A percentile compares a stretch with the other conserved stretches of the same genome.
Conservation (phyloP, 2,888 invertebrate species). For the Digitonthophagus gazella region DNA sequence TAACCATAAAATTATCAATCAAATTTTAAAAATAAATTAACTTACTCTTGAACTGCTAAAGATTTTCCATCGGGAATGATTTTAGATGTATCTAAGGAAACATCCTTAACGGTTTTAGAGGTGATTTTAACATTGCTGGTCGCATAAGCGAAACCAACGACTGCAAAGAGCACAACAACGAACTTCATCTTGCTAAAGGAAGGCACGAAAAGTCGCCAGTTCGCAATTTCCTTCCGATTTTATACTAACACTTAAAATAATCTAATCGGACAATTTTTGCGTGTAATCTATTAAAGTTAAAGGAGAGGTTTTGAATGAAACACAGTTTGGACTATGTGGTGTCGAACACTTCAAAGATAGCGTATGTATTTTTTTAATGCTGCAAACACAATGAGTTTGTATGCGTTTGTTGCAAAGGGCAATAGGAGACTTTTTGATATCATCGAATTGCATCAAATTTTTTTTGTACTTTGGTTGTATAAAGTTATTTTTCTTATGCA, state of each 20-base stretch:
- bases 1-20: neutral
- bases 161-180: neutral
- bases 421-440: neutral
- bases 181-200: neutral
- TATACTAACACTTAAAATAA: neutral
- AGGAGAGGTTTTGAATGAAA: neutral
- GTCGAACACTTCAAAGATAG: neutral
- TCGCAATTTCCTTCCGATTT: neutral
- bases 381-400: neutral
- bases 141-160: neutral
- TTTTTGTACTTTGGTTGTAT: too few relatives aligned
- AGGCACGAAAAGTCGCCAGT: too few relatives aligned
- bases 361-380: too few relatives aligned
- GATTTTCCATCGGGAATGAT: too few relatives aligned
- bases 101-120: neutral
- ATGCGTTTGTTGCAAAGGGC: neutral
- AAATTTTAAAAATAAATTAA: neutral
- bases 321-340: neutral
- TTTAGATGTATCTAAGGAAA: neutral
- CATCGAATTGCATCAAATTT: too few relatives aligned
- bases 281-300: neutral
- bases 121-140: neutral
- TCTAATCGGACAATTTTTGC: neutral
- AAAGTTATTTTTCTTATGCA: too few relatives aligned
- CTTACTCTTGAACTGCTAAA: constrained; percentile 1